A percentile compares a stretch with the other conserved stretches of the same genome.
phyloP scores from a whole-genome alignment of 2,888 invertebrate genomes.

The Apoderus coryli region DNA sequence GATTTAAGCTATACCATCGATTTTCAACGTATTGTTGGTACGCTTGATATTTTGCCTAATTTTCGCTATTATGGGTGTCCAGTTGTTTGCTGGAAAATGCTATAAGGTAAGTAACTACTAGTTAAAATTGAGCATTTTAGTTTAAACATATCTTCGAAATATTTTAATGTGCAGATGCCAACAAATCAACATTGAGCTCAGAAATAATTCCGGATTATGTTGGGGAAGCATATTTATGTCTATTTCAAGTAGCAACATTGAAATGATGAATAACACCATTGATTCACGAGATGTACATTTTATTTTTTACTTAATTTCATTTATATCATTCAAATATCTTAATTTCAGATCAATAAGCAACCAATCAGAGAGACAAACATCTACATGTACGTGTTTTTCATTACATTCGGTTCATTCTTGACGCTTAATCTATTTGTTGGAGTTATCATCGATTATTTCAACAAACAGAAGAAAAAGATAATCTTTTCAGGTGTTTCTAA shows the following conservation, averaged over 20 bases:
- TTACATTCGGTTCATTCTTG: constrained; percentile 98
- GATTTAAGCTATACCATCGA: constrained; percentile 98
- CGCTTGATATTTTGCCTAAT: constrained; percentile 99
- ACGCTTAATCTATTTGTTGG: constrained; percentile 99
- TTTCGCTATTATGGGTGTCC: constrained; percentile 98
- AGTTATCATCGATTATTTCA: constrained; percentile 99
- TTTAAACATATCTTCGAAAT: neutral
- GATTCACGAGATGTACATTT: constrained; percentile 76
- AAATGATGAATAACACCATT: constrained; percentile 98
- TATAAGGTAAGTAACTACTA: constrained; percentile 50
- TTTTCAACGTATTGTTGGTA: constrained; percentile 97
- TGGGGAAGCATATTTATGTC: constrained; percentile 88
- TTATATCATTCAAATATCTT: constrained; percentile 8
- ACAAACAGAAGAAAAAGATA: constrained; percentile 94
- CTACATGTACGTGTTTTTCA: constrained; percentile 98
- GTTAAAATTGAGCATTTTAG: constrained; percentile 10
- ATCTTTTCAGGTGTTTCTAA: no score
- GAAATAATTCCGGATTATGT: constrained; percentile 90
- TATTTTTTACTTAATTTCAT: neutral
- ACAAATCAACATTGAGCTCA: constrained; percentile 66
- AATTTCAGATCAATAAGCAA: constrained; percentile 65
- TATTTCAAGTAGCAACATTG: constrained; percentile 98
- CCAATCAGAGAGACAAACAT: constrained; percentile 89
- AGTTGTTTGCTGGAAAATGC: constrained; percentile 95
- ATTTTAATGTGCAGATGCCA: constrained; percentile 70